A percentile compares a stretch with the other conserved stretches of the same genome.
Conservation (phyloP, 1,140 invertebrate species). For the Ladona fulva region DNA sequence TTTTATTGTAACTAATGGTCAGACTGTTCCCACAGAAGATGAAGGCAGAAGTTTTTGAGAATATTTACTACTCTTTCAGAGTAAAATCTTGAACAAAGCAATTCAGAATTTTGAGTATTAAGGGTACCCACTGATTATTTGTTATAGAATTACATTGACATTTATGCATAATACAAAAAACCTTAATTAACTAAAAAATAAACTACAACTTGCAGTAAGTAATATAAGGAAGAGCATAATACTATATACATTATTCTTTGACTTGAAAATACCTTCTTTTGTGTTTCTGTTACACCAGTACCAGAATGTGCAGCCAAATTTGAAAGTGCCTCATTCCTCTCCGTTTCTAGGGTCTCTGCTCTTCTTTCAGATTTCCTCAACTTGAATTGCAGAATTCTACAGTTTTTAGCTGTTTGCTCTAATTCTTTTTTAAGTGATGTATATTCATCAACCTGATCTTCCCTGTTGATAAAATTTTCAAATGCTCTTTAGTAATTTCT, state of each 20-base stretch:
- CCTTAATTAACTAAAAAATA: too few relatives aligned
- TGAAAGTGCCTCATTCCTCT: neutral
- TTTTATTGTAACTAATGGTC: too few relatives aligned
- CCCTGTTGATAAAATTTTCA: constrained; percentile 50
- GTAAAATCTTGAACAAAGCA: too few relatives aligned
- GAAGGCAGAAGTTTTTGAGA: too few relatives aligned
- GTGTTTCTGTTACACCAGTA: neutral
- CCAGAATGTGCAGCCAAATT: neutral
- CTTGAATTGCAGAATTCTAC: constrained; percentile 96
- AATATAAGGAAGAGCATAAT: neutral
- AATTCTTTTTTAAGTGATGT: constrained; percentile 86
- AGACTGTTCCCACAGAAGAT: too few relatives aligned
- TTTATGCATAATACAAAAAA: too few relatives aligned
- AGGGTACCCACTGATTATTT: too few relatives aligned
- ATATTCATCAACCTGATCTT: constrained; percentile 96
- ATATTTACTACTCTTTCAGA: too few relatives aligned
- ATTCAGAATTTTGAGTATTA: too few relatives aligned
- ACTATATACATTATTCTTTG: neutral
- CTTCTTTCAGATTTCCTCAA: constrained; percentile 89
- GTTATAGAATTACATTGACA: too few relatives aligned
- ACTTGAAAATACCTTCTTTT: constrained; percentile 18
- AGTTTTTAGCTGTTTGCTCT: constrained; percentile 95
- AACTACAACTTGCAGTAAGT: neutral
- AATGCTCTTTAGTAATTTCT: too few relatives aligned
- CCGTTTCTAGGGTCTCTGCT: constrained; percentile 78